Evolutionary conservation across 2,888 invertebrate species (phyloP), one percentile per base, ranked within the genome.

Genomic region (Scrobipalpa costella): DNA sequence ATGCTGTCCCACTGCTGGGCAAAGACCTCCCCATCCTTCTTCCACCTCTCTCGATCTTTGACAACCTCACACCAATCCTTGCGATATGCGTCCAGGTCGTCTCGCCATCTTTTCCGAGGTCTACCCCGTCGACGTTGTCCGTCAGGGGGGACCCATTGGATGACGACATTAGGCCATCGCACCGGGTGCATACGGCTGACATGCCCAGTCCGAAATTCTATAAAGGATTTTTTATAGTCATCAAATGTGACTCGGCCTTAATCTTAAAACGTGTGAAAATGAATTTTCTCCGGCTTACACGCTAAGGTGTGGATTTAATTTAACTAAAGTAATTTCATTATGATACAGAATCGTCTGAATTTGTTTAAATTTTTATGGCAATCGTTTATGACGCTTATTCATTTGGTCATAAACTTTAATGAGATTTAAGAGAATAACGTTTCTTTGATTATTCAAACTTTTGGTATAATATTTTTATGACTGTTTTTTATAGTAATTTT

Each of bases 251-350:
- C 13, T 0, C 11, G 21, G 19, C 38, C 55, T 13, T 58, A 38
- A 58, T 19, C 19, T 13, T 5, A 17, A 61, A 61, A 66, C 58
- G 63, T 66, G 66, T 66, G 66, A 66, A 61, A 66, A 66, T 59
- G 63, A 61, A 66, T 63, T 66, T 63, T 62, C 66, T 59, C 61
- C 58, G 47, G 58, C 61, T 58, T 50, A 61, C 63, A 57, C 17
- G 65, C 55, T 61, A 60, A 65, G 61, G 57, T 59, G 62, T 57
- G 60, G 65, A 62, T 65, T 65, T 60, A 65, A 62, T 59, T 49
- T 60, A 47, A 64, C 62, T 44, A 50, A 62, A 62, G 62, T 62
- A 65, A 65, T 65, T 62, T 62, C 47, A 34, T 62, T 58, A 55
- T 62, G 33, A 55, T 62, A 50, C 34, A 50, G 19, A 64, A 34